Conservation (phyloP, 1,140 invertebrate species). For the Eurytemora carolleeae region DNA sequence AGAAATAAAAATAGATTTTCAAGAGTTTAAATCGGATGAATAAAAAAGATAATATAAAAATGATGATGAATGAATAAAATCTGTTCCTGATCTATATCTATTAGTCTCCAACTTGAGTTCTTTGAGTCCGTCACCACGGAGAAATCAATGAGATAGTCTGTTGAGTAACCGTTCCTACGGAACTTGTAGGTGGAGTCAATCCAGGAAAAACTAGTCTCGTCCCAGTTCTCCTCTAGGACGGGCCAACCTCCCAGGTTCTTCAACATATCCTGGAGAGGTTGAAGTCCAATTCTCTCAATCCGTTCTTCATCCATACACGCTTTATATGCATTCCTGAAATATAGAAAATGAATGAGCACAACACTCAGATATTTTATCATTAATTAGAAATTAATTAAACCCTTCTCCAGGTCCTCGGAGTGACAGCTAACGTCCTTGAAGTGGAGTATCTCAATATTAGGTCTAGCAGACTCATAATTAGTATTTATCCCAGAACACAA, state of each 20-base stretch:
- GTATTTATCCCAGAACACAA: no score
- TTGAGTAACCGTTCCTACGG: constrained; percentile 52
- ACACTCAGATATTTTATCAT: neutral
- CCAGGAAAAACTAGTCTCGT: constrained; percentile 49
- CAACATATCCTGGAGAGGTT: constrained; percentile 45
- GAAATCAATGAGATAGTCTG: constrained; percentile 80
- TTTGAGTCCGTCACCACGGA: constrained; percentile 73
- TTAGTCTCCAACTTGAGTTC: constrained; percentile 59
- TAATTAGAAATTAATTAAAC: neutral
- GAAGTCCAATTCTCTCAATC: constrained; percentile 48
- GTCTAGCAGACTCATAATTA: no score
- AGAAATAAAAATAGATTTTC: no score
- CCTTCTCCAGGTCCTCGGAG: neutral
- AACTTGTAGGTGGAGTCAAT: constrained; percentile 53
- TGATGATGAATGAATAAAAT: neutral
- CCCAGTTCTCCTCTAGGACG: constrained; percentile 53
- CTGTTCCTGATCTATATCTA: constrained; percentile 49
- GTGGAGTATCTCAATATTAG: no score
- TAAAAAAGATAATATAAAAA: constrained; percentile 1
- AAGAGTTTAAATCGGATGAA: no score
- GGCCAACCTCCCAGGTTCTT: constrained; percentile 73
- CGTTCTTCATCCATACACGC: constrained; percentile 29
- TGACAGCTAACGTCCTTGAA: neutral
- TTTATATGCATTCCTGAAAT: constrained; percentile 12
- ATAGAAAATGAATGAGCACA: no score